Conservation (phyloP, 1,140 invertebrate genomes). For the Lepeophtheirus salmonis region DNA sequence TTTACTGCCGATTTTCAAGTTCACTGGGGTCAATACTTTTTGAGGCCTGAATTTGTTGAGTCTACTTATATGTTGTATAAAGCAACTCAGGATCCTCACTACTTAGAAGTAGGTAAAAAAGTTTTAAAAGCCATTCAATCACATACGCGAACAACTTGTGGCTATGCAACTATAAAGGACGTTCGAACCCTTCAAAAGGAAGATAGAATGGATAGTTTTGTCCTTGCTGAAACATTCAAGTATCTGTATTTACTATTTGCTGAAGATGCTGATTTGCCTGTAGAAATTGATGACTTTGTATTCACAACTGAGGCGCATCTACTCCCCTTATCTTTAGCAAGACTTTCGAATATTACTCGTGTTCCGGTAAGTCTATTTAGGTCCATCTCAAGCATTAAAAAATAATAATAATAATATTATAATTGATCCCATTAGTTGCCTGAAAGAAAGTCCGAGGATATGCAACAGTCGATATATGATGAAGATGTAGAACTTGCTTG, state of each 20-base stretch:
- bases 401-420: background rate
- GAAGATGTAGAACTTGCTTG: constrained; percentile 37
- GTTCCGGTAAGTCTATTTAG: constrained; percentile 27
- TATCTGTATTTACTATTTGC: constrained; percentile 88
- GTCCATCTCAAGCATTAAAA: background rate
- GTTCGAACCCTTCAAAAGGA: constrained; percentile 8
- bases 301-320: constrained; percentile 95
- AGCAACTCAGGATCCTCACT: constrained; percentile 85
- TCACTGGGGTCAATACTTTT: constrained; percentile 91
- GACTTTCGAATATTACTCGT: constrained; percentile 25
- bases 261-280: constrained; percentile 59
- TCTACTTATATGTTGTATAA: constrained; percentile 91
- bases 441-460: too few species aligned
- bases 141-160: constrained; percentile 78
- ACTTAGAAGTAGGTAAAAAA: constrained; percentile 74
- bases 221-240: constrained; percentile 92
- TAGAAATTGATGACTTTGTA: constrained; percentile 88
- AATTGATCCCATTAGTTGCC: constrained; percentile 1
- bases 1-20: constrained; percentile 89
- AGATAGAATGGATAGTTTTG: constrained; percentile 85
- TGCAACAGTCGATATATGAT: constrained; percentile 16
- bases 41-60: constrained; percentile 91
- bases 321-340: constrained; percentile 60
- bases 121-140: constrained; percentile 76
- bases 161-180: constrained; percentile 72